Evolutionary conservation across 2,888 invertebrate genomes (phyloP).

Genomic region (Nemotelus pantherinus): DNA sequence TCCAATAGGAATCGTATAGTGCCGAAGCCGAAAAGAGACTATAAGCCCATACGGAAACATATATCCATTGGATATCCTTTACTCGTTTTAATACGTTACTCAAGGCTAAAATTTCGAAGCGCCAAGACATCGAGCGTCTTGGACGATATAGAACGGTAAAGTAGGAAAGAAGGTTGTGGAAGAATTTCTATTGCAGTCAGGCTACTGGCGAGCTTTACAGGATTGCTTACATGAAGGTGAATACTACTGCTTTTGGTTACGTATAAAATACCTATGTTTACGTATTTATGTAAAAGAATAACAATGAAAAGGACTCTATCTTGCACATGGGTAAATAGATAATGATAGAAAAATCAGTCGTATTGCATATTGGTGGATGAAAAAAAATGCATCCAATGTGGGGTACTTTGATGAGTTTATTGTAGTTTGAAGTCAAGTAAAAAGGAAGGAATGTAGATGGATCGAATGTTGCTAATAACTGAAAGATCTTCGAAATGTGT

Average conservation of each 20-base stretch:
- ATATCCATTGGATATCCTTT: conserved; percentile 50
- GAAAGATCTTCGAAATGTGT: conserved; percentile 43
- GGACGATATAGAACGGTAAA: conserved; percentile 22
- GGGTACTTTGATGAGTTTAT: too few species aligned
- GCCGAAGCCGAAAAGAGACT: conserved; percentile 11
- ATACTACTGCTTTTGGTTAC: background rate
- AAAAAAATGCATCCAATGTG: conserved; percentile 21
- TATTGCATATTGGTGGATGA: conserved; percentile 23
- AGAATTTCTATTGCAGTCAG: conserved; percentile 18
- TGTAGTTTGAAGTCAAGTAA: too few species aligned
- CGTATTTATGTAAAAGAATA: background rate
- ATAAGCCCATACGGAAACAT: conserved; percentile 40
- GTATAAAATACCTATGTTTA: background rate
- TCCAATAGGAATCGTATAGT: conserved; percentile 8
- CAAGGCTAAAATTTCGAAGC: conserved; percentile 39
- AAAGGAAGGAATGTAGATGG: background rate
- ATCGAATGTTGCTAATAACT: background rate
- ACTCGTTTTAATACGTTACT: conserved; percentile 48
- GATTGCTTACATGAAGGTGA: conserved; percentile 12
- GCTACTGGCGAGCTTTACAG: conserved; percentile 45
- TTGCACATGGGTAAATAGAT: conserved; percentile 26
- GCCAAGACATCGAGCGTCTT: conserved; percentile 27
- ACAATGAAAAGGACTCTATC: background rate
- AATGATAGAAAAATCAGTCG: conserved; percentile 41
- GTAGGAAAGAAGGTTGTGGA: background rate